phyloP scores from a whole-genome alignment of 2,113 vertebrate species.

The Taxidea taxus region DNA sequence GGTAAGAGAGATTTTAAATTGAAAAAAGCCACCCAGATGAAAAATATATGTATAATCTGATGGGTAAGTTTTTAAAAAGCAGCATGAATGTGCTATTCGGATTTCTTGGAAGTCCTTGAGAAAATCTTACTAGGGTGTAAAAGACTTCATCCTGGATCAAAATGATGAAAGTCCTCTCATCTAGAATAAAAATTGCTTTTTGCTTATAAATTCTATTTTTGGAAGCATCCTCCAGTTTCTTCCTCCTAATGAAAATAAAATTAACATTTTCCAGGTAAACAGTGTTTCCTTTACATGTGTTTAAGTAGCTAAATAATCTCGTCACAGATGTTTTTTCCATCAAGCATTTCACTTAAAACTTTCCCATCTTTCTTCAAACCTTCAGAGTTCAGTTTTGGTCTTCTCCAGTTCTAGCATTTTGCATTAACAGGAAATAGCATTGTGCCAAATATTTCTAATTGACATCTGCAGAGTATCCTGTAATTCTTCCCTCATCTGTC shows the following conservation, averaged over 20 bases:
- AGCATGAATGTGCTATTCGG: background rate
- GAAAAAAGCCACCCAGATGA: background rate
- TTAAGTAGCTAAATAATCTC: constrained; percentile 48
- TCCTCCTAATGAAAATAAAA: constrained; percentile 56
- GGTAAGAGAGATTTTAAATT: background rate
- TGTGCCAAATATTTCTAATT: constrained; percentile 51
- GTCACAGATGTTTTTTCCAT: constrained; percentile 16
- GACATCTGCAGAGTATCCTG: constrained; percentile 41
- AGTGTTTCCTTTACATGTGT: constrained; percentile 31
- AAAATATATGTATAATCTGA: background rate
- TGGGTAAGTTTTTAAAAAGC: background rate
- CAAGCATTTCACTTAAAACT: constrained; percentile 45
- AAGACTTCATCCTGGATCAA: background rate
- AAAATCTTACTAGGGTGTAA: constrained; percentile 2
- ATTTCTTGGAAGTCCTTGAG: constrained; percentile 43
- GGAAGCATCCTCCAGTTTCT: background rate
- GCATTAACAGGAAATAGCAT: constrained; percentile 29
- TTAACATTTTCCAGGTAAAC: constrained; percentile 65
- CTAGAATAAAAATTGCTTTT: constrained; percentile 54
- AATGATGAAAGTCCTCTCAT: constrained; percentile 38
- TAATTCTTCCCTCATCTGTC: constrained; percentile 51
- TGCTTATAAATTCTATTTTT: constrained; percentile 47
- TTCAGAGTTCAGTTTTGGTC: constrained; percentile 33
- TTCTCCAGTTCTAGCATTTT: constrained; percentile 11
- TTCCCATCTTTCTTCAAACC: background rate